Evolutionary conservation across 2,888 invertebrate species (phyloP).

Genomic region (Agapostemon virescens): DNA sequence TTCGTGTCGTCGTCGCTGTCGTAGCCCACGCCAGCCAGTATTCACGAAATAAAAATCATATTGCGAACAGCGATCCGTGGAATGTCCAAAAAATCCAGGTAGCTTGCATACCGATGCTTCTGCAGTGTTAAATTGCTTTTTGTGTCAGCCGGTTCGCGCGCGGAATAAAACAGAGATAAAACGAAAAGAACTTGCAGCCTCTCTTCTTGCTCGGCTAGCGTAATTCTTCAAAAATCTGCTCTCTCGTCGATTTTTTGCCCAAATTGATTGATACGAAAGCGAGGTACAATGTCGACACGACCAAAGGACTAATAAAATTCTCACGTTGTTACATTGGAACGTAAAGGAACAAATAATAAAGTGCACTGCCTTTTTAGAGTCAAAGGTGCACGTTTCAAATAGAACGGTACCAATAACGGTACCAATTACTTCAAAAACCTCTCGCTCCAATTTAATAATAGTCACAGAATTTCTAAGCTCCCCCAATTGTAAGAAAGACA

Average conservation of each 20-base stretch:
- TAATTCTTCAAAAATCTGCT: not conserved
- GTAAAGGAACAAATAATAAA: not conserved
- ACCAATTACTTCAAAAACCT: too few relatives aligned
- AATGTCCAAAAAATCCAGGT: constrained; percentile 1
- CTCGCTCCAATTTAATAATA: too few relatives aligned
- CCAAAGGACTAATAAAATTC: not conserved
- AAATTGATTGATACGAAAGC: not conserved
- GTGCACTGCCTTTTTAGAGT: too few relatives aligned
- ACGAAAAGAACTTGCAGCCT: not conserved
- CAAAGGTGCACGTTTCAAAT: too few relatives aligned
- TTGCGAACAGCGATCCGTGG: not conserved
- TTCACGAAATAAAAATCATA: constrained; percentile 1
- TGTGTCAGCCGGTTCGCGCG: not conserved
- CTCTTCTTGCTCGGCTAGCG: not conserved
- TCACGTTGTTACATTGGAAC: not conserved
- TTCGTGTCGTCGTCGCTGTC: not conserved
- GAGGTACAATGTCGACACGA: not conserved
- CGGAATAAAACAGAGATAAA: not conserved
- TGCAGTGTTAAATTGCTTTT: constrained; percentile 1
- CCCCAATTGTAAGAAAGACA: not conserved
- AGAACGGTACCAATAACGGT: too few relatives aligned
- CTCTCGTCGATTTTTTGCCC: not conserved
- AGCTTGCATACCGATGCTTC: not conserved
- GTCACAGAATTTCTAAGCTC: not conserved
- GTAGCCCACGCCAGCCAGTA: not conserved